Evolutionary conservation across 2,888 invertebrate genomes (phyloP).

Genomic region (Kryphioiulus occultus): DNA sequence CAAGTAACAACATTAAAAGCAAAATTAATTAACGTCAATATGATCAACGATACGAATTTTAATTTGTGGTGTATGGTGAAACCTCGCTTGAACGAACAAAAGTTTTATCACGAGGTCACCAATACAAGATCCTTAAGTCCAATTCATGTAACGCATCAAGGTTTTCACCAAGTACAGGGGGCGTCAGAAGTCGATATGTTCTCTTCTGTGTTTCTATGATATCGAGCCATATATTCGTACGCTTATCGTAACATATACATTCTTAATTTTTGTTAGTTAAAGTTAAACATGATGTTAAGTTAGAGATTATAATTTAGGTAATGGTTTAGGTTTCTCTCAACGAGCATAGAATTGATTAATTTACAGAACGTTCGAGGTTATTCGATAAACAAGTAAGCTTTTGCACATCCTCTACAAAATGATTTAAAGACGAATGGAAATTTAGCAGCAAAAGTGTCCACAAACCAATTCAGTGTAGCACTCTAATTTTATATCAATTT

Average conservation of each 20-base stretch:
- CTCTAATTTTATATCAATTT: too few species aligned
- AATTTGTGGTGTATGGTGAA: conserved; percentile 38
- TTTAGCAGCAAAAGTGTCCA: too few species aligned
- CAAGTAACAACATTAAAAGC: not conserved
- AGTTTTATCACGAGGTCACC: conserved; percentile 43
- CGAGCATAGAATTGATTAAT: conserved; percentile 15
- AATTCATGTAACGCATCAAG: not conserved
- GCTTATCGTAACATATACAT: not conserved
- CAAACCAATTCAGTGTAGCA: too few species aligned
- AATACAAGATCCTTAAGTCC: not conserved
- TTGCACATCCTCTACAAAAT: too few species aligned
- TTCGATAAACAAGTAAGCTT: not conserved
- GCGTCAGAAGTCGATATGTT: not conserved
- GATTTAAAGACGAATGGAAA: too few species aligned
- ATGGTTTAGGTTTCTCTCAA: not conserved
- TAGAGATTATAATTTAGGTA: conserved; percentile 15
- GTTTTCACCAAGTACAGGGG: not conserved
- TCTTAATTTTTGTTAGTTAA: conserved; percentile 4
- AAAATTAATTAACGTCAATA: not conserved
- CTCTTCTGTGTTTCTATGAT: not conserved
- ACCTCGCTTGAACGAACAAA: conserved; percentile 43
- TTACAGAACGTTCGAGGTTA: not conserved
- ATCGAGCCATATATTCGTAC: not conserved
- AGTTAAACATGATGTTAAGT: not conserved
- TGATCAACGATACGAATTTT: not conserved